Evolutionary conservation across 2,888 invertebrate species (phyloP).

Genomic region (Dioctria rufipes): DNA sequence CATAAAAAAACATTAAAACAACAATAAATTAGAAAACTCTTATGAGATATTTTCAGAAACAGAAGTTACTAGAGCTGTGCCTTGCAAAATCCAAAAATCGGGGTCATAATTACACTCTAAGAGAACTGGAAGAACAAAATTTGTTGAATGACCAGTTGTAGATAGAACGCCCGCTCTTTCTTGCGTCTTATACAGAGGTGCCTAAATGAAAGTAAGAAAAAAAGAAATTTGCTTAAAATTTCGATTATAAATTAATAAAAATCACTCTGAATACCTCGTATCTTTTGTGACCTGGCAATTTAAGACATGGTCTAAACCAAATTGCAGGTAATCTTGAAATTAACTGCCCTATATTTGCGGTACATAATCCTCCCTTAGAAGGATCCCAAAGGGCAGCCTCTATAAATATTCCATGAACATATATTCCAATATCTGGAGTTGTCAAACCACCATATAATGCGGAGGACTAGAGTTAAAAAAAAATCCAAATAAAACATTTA

Average conservation of each 20-base stretch:
- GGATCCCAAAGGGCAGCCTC: slow-evolving; percentile 92
- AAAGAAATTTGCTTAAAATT: slow-evolving; percentile 61
- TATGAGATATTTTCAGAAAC: slow-evolving; percentile 75
- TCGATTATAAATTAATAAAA: slow-evolving; percentile 11
- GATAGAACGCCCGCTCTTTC: slow-evolving; percentile 89
- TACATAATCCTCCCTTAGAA: slow-evolving; percentile 78
- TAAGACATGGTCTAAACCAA: slow-evolving; percentile 68
- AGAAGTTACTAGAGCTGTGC: slow-evolving; percentile 89
- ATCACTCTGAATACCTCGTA: slow-evolving; percentile 63
- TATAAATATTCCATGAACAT: slow-evolving; percentile 86
- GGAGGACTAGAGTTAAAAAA: slow-evolving; percentile 64
- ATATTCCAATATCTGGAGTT: slow-evolving; percentile 78
- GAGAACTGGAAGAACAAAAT: slow-evolving; percentile 87
- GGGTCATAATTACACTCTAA: slow-evolving; percentile 78
- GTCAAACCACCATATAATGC: slow-evolving; percentile 74
- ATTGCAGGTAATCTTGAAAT: slow-evolving; percentile 67
- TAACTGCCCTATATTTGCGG: slow-evolving; percentile 80
- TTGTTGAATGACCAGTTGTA: slow-evolving; percentile 94
- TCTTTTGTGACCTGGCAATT: slow-evolving; percentile 61
- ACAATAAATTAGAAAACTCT: slow-evolving; percentile 4
- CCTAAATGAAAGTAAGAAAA: slow-evolving; percentile 66
- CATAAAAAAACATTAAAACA: neutral
- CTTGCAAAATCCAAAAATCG: slow-evolving; percentile 90
- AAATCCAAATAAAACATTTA: neutral
- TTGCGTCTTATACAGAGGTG: slow-evolving; percentile 91